These are phyloP conservation scores for Pongo abelii DNA, from an alignment of 2,113 vertebrate genomes.

Conservation along the genomic window DNA sequence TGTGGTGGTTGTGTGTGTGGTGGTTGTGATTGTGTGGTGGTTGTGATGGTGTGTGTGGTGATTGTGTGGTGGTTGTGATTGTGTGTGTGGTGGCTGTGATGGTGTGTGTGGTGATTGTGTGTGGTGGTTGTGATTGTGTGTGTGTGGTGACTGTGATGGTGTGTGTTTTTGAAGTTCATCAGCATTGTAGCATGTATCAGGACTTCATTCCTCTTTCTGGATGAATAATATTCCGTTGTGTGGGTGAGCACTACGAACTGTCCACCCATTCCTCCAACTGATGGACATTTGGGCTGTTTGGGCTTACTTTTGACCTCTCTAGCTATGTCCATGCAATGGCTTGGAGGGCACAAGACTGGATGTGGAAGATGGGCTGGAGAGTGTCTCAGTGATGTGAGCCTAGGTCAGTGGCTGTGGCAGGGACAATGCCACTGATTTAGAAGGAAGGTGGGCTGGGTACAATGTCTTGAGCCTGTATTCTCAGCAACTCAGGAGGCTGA, in stretches of 20 bases:
- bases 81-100: not conserved
- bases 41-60: not conserved
- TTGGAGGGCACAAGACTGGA: not conserved
- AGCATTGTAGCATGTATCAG: too few relatives aligned
- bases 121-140: not conserved
- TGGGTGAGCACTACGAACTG: not conserved
- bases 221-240: not conserved
- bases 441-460: not conserved
- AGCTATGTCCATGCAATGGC: not conserved
- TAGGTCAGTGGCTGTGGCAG: too few relatives aligned
- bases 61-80: not conserved
- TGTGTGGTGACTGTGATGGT: too few relatives aligned
- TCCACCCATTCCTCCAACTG: not conserved
- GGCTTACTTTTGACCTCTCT: not conserved
- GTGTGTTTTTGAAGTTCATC: not conserved
- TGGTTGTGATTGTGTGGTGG: not conserved
- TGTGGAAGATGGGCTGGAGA: not conserved
- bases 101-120: not conserved
- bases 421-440: not conserved
- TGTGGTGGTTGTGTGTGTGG: not conserved
- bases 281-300: not conserved
- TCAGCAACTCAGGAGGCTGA: not conserved
- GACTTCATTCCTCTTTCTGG: not conserved
- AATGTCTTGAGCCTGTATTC: too few relatives aligned
- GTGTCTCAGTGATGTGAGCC: not conserved